A percentile compares a stretch with the other conserved stretches of the same genome.
Conservation (phyloP, 2,113 vertebrate genomes). For the Epinephelus cyanopodus region DNA sequence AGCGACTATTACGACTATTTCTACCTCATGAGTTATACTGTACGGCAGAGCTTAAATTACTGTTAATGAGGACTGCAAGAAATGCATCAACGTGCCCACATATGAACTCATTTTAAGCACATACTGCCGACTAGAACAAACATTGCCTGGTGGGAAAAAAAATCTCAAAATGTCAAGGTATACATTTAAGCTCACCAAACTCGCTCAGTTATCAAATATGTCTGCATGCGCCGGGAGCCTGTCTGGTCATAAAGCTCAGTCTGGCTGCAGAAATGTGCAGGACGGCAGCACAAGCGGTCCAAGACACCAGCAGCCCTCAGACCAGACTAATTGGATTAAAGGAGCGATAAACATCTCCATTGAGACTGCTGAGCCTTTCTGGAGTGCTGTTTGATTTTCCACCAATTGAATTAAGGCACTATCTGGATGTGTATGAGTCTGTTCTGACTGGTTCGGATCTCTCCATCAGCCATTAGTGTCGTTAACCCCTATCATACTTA, state of each 20-base stretch:
- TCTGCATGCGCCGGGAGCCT: not conserved
- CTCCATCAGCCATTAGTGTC: conserved; percentile 42
- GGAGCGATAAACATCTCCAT: conserved; percentile 79
- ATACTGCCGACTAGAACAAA: not conserved
- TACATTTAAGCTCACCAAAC: not conserved
- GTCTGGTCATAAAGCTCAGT: conserved; percentile 14
- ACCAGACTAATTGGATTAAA: conserved; percentile 80
- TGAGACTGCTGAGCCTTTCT: conserved; percentile 74
- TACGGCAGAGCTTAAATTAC: not conserved
- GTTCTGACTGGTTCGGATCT: conserved; percentile 63
- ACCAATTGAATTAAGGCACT: conserved; percentile 77
- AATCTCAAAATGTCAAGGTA: conserved; percentile 1
- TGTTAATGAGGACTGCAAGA: not conserved
- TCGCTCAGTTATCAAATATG: not conserved
- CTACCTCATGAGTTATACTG: not conserved
- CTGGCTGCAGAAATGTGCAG: conserved; percentile 50
- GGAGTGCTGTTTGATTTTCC: conserved; percentile 71
- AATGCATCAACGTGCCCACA: not conserved
- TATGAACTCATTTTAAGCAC: not conserved
- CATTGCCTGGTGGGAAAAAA: not conserved
- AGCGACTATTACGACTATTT: too few relatives aligned
- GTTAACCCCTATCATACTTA: conserved; percentile 41
- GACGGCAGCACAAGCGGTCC: conserved; percentile 46
- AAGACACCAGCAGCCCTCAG: conserved; percentile 62
- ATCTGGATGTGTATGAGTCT: conserved; percentile 70